These are phyloP conservation scores for Oscheius myriophilus DNA, from an alignment of 2,888 invertebrate species.

Conservation along the genomic window DNA sequence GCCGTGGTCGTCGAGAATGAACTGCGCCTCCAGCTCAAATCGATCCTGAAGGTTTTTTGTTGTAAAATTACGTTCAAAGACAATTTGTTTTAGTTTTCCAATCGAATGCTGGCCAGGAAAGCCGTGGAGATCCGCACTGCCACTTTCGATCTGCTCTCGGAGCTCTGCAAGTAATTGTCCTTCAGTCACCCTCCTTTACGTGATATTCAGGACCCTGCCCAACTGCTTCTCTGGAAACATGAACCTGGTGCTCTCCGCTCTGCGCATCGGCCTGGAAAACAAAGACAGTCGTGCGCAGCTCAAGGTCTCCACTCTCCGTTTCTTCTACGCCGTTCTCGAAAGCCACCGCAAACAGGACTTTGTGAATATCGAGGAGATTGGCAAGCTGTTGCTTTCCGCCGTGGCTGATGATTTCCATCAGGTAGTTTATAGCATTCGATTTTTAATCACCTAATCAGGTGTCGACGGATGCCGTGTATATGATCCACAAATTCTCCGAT, in stretches of 20 bases:
- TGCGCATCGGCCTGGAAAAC: slow-evolving; percentile 78
- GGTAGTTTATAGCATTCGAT: slow-evolving; percentile 72
- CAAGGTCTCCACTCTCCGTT: slow-evolving; percentile 90
- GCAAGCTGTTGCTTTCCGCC: slow-evolving; percentile 85
- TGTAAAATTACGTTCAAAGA: too few relatives aligned
- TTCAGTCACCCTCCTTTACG: too few relatives aligned
- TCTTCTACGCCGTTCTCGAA: slow-evolving; percentile 84
- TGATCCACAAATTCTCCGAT: slow-evolving; percentile 30
- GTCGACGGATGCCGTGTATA: slow-evolving; percentile 45
- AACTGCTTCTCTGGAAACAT: slow-evolving; percentile 79
- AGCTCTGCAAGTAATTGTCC: too few relatives aligned
- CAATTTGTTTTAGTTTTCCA: too few relatives aligned
- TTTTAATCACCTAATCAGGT: slow-evolving; percentile 28
- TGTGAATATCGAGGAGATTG: slow-evolving; percentile 74
- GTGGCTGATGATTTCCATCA: slow-evolving; percentile 97
- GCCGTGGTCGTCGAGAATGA: too few relatives aligned
- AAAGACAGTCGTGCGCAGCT: slow-evolving; percentile 78
- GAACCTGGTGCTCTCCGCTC: slow-evolving; percentile 82
- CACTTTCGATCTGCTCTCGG: too few relatives aligned
- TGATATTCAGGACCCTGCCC: slow-evolving; percentile 73
- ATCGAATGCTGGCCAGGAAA: too few relatives aligned
- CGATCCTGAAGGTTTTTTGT: too few relatives aligned
- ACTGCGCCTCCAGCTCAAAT: too few relatives aligned
- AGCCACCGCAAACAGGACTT: slow-evolving; percentile 76
- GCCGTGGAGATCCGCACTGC: too few relatives aligned